Evolutionary conservation across 2,888 invertebrate genomes (phyloP), one percentile per base, ranked within the genome.

Genomic region (Calliopum simillimum): DNA sequence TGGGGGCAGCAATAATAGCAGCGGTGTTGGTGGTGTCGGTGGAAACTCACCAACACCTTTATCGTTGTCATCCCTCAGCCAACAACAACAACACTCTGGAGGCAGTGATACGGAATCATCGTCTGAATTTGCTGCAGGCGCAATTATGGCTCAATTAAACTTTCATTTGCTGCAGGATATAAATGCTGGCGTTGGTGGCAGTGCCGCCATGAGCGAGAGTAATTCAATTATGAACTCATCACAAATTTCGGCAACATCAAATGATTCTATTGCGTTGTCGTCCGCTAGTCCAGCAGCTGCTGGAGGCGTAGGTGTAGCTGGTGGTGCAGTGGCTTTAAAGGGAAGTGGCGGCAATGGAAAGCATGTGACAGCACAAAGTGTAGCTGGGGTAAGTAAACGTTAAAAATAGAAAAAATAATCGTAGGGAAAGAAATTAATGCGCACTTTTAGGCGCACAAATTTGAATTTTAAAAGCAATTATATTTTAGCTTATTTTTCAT

Each of bases 161-260:
- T 84, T 84, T 66, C 83, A 84, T 76, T 73, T 84, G 70, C 73
- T 85, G 75, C 79, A 82, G 66, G 76, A 78, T 16, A 46, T 61
- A 21, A 71, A 71, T 56, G 67, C 49, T 43, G 68, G 59, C 62
- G 70, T 77, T 53, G 72, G 74, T 5, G 65, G 73, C 14, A 74
- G 74, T 65, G 78, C 69, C 70, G 78, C 76, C 51, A 76, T 78
- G 73, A 77, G 77, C 69, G 86, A 85, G 72, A 79, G 79, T 77
- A 84, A 82, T 76, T 82, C 83, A 73, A 82, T 86, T 74, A 86
- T 86, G 86, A 86, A 85, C 72, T 79, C 86, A 79, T 86, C 86
- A 79, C 86, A 86, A 81, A 86, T 86, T 76, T 86, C 86, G 55
- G 82, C 82, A 73, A 81, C 82, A 65, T 86, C 86, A 43, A 84